Evolutionary conservation across 2,888 invertebrate genomes (phyloP), one percentile per base, ranked within the genome.

Genomic region (Morpho helenor): DNA sequence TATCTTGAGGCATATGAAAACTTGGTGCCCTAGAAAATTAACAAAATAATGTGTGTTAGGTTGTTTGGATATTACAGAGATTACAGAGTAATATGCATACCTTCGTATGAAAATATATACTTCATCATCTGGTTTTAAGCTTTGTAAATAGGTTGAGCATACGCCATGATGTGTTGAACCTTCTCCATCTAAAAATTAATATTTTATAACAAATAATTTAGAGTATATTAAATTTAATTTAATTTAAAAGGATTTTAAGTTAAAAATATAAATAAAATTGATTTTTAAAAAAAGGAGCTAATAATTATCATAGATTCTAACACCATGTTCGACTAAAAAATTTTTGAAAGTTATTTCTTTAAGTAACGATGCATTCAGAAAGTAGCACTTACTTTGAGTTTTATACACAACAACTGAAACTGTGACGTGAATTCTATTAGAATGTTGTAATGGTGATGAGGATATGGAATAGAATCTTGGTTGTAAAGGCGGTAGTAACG

Each of bases 401-500:
- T 92, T 93, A 79, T 97, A 98, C 51, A 93, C 93, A 10, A 98
- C 97, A 7, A 98, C 95, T 49, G 98, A 97, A 7, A 98, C 97
- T 0, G 98, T 98, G 50, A 97, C 85, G 76, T 98, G 97, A 23
- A 98, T 94, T 76, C 96, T 94, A 50, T 94, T 93, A 0, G 92
- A 92, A 74, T 95, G 93, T 9, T 94, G 93, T 5, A 93, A 79
- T 0, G 96, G 95, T 8, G 97, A 96, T 0, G 98, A 98, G 1
- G 98, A 98, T 72, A 98, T 97, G 48, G 97, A 97, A 85, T 98
- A 98, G 84, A 97, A 98, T 68, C 98, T 92, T 5, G 98, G 97
- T 75, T 98, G 98, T 44, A 98, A 84, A 0, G 96, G 92, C 39
- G 96, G 96, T 42, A 98, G 85, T 75, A 98, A 94, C 0, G 96